Evolutionary conservation across 2,888 invertebrate species (phyloP).

Genomic region (Amphipoea oculea): DNA sequence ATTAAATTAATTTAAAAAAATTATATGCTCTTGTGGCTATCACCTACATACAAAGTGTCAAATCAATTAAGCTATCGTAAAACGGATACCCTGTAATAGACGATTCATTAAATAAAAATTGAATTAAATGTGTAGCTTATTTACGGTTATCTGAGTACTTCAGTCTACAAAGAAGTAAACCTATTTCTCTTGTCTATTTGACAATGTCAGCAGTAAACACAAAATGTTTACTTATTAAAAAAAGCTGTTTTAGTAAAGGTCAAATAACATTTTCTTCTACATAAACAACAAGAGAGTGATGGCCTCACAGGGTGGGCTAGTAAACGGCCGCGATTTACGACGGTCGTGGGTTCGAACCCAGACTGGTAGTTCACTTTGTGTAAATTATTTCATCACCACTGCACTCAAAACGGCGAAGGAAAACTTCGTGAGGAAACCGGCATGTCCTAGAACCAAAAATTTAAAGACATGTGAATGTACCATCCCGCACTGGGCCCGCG

Average conservation of each 20-base stretch:
- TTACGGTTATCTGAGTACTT: not conserved
- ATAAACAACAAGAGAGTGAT: no score
- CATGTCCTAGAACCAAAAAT: no score
- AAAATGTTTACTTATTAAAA: not conserved
- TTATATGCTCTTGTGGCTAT: not conserved
- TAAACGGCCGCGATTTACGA: no score
- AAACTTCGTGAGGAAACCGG: no score
- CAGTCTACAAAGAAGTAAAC: not conserved
- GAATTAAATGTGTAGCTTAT: no score
- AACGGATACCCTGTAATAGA: not conserved
- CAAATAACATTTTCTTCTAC: not conserved
- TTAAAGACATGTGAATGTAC: no score
- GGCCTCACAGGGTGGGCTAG: no score
- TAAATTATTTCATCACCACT: no score
- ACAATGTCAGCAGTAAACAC: conserved; percentile 5
- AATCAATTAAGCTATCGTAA: not conserved
- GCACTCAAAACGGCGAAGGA: no score
- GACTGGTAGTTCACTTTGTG: no score
- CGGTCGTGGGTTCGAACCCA: no score
- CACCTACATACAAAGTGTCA: not conserved
- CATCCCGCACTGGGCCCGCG: no score
- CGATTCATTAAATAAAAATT: not conserved
- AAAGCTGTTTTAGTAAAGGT: not conserved
- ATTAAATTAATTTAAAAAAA: not conserved
- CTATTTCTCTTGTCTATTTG: not conserved